Base-by-base conservation (phyloP, 1,140 invertebrate genomes). In the Eciton burchellii region DNA sequence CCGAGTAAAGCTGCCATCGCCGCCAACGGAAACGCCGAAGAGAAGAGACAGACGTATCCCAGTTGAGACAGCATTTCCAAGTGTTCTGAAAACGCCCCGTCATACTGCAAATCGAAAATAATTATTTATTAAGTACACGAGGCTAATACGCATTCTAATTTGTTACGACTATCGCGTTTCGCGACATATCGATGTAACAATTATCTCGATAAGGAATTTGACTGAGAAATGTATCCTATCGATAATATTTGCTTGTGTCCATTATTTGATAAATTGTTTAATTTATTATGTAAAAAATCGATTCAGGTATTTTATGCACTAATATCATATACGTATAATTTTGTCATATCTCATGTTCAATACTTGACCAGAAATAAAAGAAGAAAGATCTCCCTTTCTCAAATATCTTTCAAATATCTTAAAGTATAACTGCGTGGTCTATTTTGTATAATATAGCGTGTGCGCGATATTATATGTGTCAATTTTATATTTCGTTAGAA, bases 51-150 rank as follows among this genome's bases (percentile, higher is more conserved):
- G 41, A 99, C 98, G 94, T 99, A 99, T 49, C 98, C 98, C 91
- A 99, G 96, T 92, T 99, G 99, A 16, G 99, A 98, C 71, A 99
- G 96, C 97, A 99, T 99, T 94, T 99, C 99, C 83, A 99, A 94
- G 92, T 99, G 99, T 93, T 99, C 99, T 21, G 98, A 98, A 94
- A 99, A 99, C 0, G 98, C 99, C 52, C 98, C 98, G 85, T 97
- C 96, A 91, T 97, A 97, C 96, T 99, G 95, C 35, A 26, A 88
- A 83, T 62, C 54, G 8, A 49, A 73, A 83, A 73, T 11, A 0
- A 66, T 63, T 57, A 9, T 45, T 19, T 1, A n/a, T 72, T 79
- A 68, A 56, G 11, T 1, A 54, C 56, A 19, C 26, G 11, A 21
- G 26, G 35, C 11, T 8, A 8, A 21, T 54, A 54, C 6, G 6